Percentiles rank a stretch among this genome's conserved stretches.
Evolutionary conservation across 1,140 invertebrate genomes (phyloP).

Genomic region (Eulimnadia texana): DNA sequence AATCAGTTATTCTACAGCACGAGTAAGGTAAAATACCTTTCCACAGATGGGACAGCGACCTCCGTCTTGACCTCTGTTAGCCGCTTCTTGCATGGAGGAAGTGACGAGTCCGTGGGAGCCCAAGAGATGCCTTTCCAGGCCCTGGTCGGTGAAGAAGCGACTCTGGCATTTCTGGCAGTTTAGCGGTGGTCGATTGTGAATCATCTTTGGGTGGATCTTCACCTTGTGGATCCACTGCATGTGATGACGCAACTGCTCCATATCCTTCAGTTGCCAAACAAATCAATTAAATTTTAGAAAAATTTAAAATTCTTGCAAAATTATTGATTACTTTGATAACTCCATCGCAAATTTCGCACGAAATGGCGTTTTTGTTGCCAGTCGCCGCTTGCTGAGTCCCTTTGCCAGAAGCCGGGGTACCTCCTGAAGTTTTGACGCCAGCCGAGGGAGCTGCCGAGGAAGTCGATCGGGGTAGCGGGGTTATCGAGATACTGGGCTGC

Average conservation of each 20-base stretch:
- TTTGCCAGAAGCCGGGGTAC: too few relatives aligned
- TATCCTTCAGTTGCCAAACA: constrained; percentile 39
- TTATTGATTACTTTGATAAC: constrained; percentile 57
- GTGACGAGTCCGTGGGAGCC: constrained; percentile 87
- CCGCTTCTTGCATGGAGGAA: constrained; percentile 87
- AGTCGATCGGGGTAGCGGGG: constrained; percentile 57
- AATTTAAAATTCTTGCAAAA: not conserved
- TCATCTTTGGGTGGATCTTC: constrained; percentile 92
- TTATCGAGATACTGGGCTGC: constrained; percentile 81
- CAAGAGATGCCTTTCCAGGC: constrained; percentile 77
- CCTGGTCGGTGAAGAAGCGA: constrained; percentile 67
- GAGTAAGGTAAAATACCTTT: too few relatives aligned
- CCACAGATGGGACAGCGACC: constrained; percentile 86
- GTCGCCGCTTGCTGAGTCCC: not conserved
- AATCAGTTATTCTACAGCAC: too few relatives aligned
- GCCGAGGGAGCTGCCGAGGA: not conserved
- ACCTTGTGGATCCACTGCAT: constrained; percentile 96
- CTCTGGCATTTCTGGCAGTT: constrained; percentile 95
- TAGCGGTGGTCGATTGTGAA: constrained; percentile 79
- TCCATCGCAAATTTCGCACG: constrained; percentile 89
- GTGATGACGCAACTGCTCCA: constrained; percentile 79
- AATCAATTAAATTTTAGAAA: not conserved
- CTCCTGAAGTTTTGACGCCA: too few relatives aligned
- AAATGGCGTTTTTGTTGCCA: constrained; percentile 60
- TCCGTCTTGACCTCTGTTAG: constrained; percentile 84